Conservation (phyloP, 1,140 invertebrate species). For the Caligus rogercresseyi region DNA sequence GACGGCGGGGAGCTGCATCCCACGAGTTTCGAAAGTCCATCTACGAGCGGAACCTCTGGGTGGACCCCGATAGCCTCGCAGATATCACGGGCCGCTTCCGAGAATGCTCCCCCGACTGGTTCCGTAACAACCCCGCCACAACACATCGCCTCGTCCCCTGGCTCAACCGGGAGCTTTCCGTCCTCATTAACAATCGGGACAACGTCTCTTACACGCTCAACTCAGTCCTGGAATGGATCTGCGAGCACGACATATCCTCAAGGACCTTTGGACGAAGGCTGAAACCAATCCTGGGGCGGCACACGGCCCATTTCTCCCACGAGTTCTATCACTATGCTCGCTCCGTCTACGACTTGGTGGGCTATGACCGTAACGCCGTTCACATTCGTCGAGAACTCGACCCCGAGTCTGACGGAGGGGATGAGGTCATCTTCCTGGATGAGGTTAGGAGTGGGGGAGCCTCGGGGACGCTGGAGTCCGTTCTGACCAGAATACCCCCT, state of each 20-base stretch:
- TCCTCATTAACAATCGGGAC: conserved; percentile 25
- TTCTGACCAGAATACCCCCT: neutral
- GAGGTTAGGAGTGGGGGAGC: neutral
- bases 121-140: conserved; percentile 53
- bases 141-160: conserved; percentile 63
- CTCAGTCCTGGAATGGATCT: conserved; percentile 47
- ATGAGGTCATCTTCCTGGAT: neutral
- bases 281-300: conserved; percentile 28
- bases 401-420: neutral
- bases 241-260: conserved; percentile 48
- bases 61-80: conserved; percentile 36
- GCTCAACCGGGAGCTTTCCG: conserved; percentile 58
- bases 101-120: conserved; percentile 53
- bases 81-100: conserved; percentile 45
- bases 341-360: conserved; percentile 61
- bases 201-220: conserved; percentile 44
- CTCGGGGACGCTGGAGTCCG: no score
- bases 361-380: conserved; percentile 30
- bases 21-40: conserved; percentile 43
- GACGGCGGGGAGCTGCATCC: conserved; percentile 23
- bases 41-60: conserved; percentile 57
- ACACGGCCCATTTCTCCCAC: conserved; percentile 48
- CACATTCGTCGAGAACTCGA: neutral
- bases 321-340: conserved; percentile 70
- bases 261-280: conserved; percentile 43